Evolutionary conservation across 2,888 invertebrate species (phyloP), one percentile per base, ranked within the genome.

Genomic region (Lepidocyrtinus sp.): DNA sequence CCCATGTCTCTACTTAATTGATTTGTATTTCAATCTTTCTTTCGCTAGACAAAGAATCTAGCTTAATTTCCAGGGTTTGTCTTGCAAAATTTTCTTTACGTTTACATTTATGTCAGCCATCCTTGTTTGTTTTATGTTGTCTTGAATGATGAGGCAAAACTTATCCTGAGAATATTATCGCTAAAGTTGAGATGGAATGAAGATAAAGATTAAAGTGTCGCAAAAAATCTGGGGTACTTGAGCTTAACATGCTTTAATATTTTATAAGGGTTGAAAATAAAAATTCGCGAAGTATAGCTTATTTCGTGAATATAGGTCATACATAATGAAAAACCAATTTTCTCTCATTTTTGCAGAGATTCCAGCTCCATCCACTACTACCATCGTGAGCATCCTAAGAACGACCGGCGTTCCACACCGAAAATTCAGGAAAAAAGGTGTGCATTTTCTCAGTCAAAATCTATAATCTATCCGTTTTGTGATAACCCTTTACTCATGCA

Each of bases 341-440:
- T n/a, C n/a, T n/a, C n/a, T n/a, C n/a, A n/a, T n/a, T n/a, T 87
- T 90, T 88, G 45, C 91, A 95, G 95, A 95, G 92, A 95, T 95
- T 89, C 94, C 95, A 62, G 94, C 95, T 24, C 95, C 95, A 45
- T 94, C 95, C 27, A 95, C 95, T 82, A 92, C 92, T 72, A 92
- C 94, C 24, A 73, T 83, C 36, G 74, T 75, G 17, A 76, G 64
- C 45, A 50, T 76, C 2, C 55, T 55, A 12, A 76, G 59, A 25
- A 76, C 76, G 3, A 76, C 76, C 5, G 63, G 24, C 2, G 21
- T 27, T 59, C 76, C 76, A 24, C 70, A 70, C 64, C 70, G 70
- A 12, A 76, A 76, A 36, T 55, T 64, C 59, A 70, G 70, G 70
- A 76, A 70, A 65, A 76, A 76, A 76, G 76, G 70, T 21, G 3